Evolutionary conservation across 2,888 invertebrate species (phyloP), one percentile per base, ranked within the genome.

Genomic region (Melolontha melolontha): DNA sequence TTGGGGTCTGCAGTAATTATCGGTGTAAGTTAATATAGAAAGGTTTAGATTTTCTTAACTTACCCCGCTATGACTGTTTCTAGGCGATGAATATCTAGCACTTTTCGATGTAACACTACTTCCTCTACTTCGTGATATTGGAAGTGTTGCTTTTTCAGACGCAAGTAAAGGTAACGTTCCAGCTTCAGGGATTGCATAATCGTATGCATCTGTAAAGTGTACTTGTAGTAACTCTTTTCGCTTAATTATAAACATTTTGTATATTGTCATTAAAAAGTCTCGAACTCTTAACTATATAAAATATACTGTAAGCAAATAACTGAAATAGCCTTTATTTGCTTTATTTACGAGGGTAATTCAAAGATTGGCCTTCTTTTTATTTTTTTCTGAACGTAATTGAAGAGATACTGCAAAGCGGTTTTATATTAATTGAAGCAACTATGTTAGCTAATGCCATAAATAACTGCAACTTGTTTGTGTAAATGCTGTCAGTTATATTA

Each of bases 101-200:
- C 73, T 75, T 70, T 79, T 81, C 22, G 79, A 79, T 29, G 80
- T 82, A 40, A 81, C 78, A 73, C 84, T 85, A 77, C 82, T 82
- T 39, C 82, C 79, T 74, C 83, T 81, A 70, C 79, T 82, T 70
- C 82, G 81, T 52, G 79, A 65, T 66, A 79, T 75, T 71, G 82
- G 78, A 16, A 84, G 78, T n/a, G 83, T 80, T 68, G 80, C 82
- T 67, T 84, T 83, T 66, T 85, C 85, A 70, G 86, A 85, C 64
- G 87, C 86, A 73, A 92, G 82, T 69, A 92, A 82, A 67, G 91
- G 91, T 73, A 90, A 87, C 1, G 89, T 90, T 72, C 91, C 89
- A 75, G 90, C 84, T 84, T 92, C 92, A 14, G 92, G 93, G 72
- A 92, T 90, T 66, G 92, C 92, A 83, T 92, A 93, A 82, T 92